Conservation (phyloP, 2,888 invertebrate genomes). For the Miltochrista miniata region DNA sequence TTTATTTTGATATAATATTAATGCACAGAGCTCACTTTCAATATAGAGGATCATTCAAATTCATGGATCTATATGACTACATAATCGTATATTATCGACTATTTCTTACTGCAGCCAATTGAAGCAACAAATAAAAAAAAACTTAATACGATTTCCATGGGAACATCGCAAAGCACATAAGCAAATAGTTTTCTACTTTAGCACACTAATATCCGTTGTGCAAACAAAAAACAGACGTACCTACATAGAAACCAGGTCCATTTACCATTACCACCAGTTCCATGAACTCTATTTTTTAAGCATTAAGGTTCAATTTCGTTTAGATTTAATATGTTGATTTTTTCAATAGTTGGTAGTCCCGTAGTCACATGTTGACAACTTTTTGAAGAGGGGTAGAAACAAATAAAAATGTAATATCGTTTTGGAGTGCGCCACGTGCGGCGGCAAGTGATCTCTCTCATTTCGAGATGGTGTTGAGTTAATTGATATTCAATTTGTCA, state of each 20-base stretch:
- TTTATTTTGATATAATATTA: too few relatives aligned
- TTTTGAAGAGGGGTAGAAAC: slow-evolving; percentile 65
- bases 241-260: slow-evolving; percentile 30
- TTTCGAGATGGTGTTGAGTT: slow-evolving; percentile 75
- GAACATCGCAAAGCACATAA: slow-evolving; percentile 62
- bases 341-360: slow-evolving; percentile 22
- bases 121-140: slow-evolving; percentile 52
- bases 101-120: too few relatives aligned
- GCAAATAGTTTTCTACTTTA: slow-evolving; percentile 62
- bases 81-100: too few relatives aligned
- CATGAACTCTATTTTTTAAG: neutral
- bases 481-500: slow-evolving; percentile 73
- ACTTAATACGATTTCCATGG: slow-evolving; percentile 67
- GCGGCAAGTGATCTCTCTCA: slow-evolving; percentile 51
- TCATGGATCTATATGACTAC: too few relatives aligned
- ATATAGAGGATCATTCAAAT: too few relatives aligned
- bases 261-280: slow-evolving; percentile 4
- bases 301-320: slow-evolving; percentile 8
- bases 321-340: neutral
- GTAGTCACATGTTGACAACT: slow-evolving; percentile 78
- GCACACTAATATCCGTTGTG: slow-evolving; percentile 68
- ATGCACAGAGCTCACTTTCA: too few relatives aligned
- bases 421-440: slow-evolving; percentile 65
- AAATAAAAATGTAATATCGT: slow-evolving; percentile 81
- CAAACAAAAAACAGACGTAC: slow-evolving; percentile 58